Evolutionary conservation across 2,888 invertebrate species (phyloP).

Genomic region (Melanostoma mellinum): DNA sequence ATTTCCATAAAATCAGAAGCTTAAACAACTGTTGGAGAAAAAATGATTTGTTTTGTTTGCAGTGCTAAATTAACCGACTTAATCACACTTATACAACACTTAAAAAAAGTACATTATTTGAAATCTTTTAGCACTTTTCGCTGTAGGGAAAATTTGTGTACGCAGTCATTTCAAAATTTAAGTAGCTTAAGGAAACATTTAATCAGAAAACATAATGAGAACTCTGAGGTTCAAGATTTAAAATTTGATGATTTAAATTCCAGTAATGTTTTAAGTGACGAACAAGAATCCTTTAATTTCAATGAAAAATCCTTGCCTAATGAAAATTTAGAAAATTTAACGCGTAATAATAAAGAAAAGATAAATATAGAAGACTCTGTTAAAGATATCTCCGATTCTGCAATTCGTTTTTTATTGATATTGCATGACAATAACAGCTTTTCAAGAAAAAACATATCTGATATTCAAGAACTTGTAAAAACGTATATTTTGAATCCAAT

Average conservation of each 20-base stretch:
- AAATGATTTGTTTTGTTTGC: constrained; percentile 8
- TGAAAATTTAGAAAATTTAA: neutral
- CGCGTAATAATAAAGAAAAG: neutral
- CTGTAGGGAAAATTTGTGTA: no score
- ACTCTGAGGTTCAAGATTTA: constrained; percentile 13
- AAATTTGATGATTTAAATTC: constrained; percentile 7
- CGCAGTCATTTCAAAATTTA: no score
- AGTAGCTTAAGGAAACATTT: constrained; percentile 14
- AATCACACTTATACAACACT: constrained; percentile 13
- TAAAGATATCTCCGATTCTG: constrained; percentile 1
- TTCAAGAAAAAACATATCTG: constrained; percentile 17
- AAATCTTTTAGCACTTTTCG: no score
- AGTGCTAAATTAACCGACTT: neutral
- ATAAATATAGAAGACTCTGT: constrained; percentile 10
- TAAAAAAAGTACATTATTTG: no score
- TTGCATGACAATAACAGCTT: constrained; percentile 19
- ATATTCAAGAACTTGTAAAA: constrained; percentile 14
- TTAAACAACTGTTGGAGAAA: no score
- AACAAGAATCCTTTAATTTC: neutral
- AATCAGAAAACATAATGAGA: constrained; percentile 6
- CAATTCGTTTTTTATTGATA: constrained; percentile 8
- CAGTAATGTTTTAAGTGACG: constrained; percentile 2
- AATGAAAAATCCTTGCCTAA: constrained; percentile 4
- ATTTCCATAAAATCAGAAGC: no score
- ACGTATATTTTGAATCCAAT: constrained; percentile 14